phyloP scores from a whole-genome alignment of 2,888 invertebrate species.

The Callyntrura sp. region DNA sequence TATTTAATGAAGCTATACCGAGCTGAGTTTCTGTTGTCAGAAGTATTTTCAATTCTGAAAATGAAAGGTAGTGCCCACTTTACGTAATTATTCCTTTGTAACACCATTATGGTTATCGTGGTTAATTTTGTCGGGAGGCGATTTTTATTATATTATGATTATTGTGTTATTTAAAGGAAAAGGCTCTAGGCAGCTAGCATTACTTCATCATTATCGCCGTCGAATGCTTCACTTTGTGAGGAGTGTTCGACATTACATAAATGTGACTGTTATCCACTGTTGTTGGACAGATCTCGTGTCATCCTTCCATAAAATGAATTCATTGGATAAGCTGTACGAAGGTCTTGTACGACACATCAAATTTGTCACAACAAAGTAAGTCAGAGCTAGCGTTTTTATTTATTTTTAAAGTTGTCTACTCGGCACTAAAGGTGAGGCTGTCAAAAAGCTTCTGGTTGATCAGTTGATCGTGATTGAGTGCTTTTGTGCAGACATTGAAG shows the following conservation, averaged over 20 bases:
- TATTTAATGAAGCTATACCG: conserved; percentile 91
- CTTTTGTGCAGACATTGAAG: conserved; percentile 79
- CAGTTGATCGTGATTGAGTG: conserved; percentile 81
- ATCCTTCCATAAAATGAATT: conserved; percentile 88
- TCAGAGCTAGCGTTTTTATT: background rate
- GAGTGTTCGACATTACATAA: conserved; percentile 91
- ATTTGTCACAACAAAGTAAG: conserved; percentile 89
- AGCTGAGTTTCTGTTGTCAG: conserved; percentile 91
- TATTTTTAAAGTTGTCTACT: conserved; percentile 88
- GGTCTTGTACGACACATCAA: conserved; percentile 91
- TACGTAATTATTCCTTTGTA: background rate
- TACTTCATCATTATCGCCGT: conserved; percentile 90
- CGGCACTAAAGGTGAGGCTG: conserved; percentile 89
- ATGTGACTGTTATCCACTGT: conserved; percentile 90
- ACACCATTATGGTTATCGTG: no score
- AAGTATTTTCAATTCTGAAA: conserved; percentile 87
- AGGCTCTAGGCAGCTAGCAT: conserved; percentile 89
- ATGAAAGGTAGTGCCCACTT: conserved; percentile 75
- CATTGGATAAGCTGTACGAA: conserved; percentile 90
- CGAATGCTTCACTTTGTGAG: conserved; percentile 92
- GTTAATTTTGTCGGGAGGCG: no score
- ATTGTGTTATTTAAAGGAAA: conserved; percentile 53
- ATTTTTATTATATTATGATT: background rate
- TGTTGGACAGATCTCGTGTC: conserved; percentile 92
- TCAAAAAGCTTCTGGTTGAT: conserved; percentile 88